phyloP scores from a whole-genome alignment of 2,113 vertebrate genomes.

The Hirundichthys speculiger region DNA sequence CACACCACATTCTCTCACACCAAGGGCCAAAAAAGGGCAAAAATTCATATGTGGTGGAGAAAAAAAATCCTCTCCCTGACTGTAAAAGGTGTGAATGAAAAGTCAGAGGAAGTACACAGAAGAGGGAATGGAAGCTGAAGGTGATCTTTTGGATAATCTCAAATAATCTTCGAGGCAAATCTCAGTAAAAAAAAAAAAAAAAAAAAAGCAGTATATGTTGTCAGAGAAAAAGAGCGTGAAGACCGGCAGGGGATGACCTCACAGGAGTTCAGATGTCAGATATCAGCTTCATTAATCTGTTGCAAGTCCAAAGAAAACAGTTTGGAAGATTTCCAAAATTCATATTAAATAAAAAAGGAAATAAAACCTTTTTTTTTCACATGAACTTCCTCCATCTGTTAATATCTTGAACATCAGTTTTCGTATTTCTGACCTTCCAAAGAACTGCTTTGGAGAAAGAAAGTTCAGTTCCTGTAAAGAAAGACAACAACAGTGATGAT shows the following conservation, averaged over 20 bases:
- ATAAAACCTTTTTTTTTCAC: too few species aligned
- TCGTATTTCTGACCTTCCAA: too few species aligned
- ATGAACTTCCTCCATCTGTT: too few species aligned
- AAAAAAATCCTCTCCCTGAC: slow-evolving; percentile 33
- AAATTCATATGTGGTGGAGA: background rate
- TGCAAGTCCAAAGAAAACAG: too few species aligned
- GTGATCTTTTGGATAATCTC: slow-evolving; percentile 64
- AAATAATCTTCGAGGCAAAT: slow-evolving; percentile 68
- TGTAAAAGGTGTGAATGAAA: slow-evolving; percentile 42
- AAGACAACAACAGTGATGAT: too few species aligned
- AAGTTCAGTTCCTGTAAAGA: too few species aligned
- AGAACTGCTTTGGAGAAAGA: too few species aligned
- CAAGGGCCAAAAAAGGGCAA: too few species aligned
- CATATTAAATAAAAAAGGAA: too few species aligned
- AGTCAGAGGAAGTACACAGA: slow-evolving; percentile 44
- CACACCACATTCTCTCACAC: too few species aligned
- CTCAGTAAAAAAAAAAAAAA: slow-evolving; percentile 51
- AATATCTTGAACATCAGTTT: too few species aligned
- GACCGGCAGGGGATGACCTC: slow-evolving; percentile 7
- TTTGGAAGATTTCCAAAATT: background rate
- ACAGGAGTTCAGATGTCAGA: slow-evolving; percentile 25
- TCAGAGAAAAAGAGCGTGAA: slow-evolving; percentile 56
- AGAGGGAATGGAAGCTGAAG: slow-evolving; percentile 51
- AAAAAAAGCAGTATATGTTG: slow-evolving; percentile 56
- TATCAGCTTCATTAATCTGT: slow-evolving; percentile 36